phyloP scores from a whole-genome alignment of 1,140 invertebrate genomes.

The Marisa cornuarietis region DNA sequence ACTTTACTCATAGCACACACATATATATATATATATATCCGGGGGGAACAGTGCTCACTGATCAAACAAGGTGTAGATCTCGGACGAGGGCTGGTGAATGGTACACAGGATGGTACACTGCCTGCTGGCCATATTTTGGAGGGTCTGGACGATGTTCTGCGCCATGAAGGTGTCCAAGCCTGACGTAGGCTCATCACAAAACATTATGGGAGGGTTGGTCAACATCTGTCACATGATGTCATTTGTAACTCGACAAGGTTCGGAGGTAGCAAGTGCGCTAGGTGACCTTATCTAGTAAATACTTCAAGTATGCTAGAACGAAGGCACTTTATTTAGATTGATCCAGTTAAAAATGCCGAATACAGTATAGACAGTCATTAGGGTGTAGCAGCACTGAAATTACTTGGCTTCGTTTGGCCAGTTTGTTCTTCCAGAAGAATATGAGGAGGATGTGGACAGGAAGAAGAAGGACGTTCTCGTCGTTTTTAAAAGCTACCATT shows the following conservation, averaged over 20 bases:
- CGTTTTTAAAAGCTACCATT: not conserved
- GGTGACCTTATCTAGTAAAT: not conserved
- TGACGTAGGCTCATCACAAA: slow-evolving; percentile 96
- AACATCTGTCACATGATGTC: slow-evolving; percentile 74
- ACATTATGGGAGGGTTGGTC: slow-evolving; percentile 92
- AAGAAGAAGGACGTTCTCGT: not conserved
- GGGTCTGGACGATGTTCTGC: slow-evolving; percentile 86
- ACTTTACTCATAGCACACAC: too few relatives aligned
- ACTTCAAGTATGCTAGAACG: not conserved
- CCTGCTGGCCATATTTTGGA: slow-evolving; percentile 73
- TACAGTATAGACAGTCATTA: too few relatives aligned
- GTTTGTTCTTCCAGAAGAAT: too few relatives aligned
- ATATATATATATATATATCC: fast-evolving
- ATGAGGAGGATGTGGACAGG: not conserved
- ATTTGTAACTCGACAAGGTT: not conserved
- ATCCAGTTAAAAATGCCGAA: too few relatives aligned
- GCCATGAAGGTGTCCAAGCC: slow-evolving; percentile 93
- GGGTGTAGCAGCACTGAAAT: too few relatives aligned
- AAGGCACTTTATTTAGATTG: too few relatives aligned
- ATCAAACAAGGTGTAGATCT: slow-evolving; percentile 88
- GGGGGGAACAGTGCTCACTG: slow-evolving; percentile 30
- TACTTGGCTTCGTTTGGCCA: too few relatives aligned
- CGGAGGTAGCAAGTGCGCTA: too few relatives aligned
- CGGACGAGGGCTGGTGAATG: slow-evolving; percentile 96
- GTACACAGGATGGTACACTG: slow-evolving; percentile 94